phyloP scores from a whole-genome alignment of 2,113 vertebrate genomes.

The Nansenia antarctica region DNA sequence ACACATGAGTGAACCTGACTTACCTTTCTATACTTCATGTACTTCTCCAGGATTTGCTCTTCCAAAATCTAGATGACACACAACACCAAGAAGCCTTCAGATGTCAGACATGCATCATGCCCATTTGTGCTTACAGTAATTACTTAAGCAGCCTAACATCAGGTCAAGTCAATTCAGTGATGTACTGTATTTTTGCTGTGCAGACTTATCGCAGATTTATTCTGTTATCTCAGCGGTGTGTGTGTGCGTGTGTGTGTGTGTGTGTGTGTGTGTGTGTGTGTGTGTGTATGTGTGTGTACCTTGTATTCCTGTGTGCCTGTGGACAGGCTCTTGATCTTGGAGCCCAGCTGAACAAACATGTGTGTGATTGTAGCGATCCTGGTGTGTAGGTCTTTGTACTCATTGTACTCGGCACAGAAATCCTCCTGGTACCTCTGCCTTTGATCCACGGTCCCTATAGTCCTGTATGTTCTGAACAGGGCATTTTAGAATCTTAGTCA shows the following conservation, averaged over 20 bases:
- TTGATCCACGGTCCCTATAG: slow-evolving; percentile 72
- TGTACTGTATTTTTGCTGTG: too few species aligned
- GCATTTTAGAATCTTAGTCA: too few species aligned
- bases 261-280: background rate
- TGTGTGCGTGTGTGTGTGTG: background rate
- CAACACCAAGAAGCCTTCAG: too few species aligned
- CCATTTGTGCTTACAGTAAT: too few species aligned
- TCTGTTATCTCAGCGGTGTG: too few species aligned
- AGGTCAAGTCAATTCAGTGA: too few species aligned
- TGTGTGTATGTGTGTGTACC: slow-evolving; percentile 49
- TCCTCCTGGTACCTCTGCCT: slow-evolving; percentile 76
- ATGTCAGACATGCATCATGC: too few species aligned
- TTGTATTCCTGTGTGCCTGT: slow-evolving; percentile 78
- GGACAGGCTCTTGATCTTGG: slow-evolving; percentile 79
- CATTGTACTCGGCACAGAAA: slow-evolving; percentile 78
- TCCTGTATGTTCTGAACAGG: slow-evolving; percentile 65
- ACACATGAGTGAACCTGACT: slow-evolving; percentile 49
- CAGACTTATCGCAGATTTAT: too few species aligned
- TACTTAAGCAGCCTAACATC: too few species aligned
- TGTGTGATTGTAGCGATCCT: slow-evolving; percentile 75
- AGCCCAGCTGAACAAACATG: slow-evolving; percentile 79
- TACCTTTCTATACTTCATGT: slow-evolving; percentile 83
- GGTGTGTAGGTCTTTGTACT: slow-evolving; percentile 78
- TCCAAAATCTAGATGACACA: slow-evolving; percentile 84
- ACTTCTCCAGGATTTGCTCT: slow-evolving; percentile 83